Conservation (phyloP, 2,797 vertebrate genomes). For the Poecilia picta region DNA sequence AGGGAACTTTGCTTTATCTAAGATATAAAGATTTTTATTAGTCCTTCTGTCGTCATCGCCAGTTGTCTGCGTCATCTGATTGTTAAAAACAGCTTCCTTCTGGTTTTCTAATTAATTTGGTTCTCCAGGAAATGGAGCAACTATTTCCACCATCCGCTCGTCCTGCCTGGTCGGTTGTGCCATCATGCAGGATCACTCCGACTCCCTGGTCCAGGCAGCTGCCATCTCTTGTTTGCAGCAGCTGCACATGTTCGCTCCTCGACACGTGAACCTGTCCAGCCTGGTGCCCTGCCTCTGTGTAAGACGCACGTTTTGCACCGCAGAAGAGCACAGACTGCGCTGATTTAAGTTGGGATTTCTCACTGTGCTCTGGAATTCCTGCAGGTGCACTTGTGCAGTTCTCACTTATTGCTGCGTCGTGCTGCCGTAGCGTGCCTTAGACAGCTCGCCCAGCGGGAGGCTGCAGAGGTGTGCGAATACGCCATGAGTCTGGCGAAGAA, state of each 20-base stretch:
- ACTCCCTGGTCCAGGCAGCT: constrained; percentile 96
- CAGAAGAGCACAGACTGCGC: background rate
- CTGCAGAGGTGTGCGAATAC: constrained; percentile 96
- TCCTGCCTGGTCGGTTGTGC: constrained; percentile 98
- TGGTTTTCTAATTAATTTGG: constrained; percentile 15
- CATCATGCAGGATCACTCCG: constrained; percentile 98
- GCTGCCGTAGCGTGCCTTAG: constrained; percentile 96
- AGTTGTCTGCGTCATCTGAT: background rate
- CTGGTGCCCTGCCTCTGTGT: constrained; percentile 98
- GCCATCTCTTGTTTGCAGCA: constrained; percentile 99
- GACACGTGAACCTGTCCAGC: constrained; percentile 97
- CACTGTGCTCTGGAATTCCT: background rate
- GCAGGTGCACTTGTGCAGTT: constrained; percentile 97
- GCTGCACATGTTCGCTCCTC: constrained; percentile 98
- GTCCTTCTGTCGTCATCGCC: background rate
- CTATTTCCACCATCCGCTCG: constrained; percentile 97
- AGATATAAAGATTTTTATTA: background rate
- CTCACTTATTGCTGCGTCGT: constrained; percentile 92
- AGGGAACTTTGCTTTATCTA: background rate
- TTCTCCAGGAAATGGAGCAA: constrained; percentile 90
- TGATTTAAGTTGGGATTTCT: background rate
- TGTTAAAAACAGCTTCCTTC: constrained; percentile 12
- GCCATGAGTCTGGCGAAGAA: constrained; percentile 95
- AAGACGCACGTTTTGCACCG: constrained; percentile 61
- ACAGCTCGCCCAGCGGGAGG: constrained; percentile 96